Evolutionary conservation across 2,113 vertebrate genomes (phyloP).

Genomic region (Cardinalis cardinalis): DNA sequence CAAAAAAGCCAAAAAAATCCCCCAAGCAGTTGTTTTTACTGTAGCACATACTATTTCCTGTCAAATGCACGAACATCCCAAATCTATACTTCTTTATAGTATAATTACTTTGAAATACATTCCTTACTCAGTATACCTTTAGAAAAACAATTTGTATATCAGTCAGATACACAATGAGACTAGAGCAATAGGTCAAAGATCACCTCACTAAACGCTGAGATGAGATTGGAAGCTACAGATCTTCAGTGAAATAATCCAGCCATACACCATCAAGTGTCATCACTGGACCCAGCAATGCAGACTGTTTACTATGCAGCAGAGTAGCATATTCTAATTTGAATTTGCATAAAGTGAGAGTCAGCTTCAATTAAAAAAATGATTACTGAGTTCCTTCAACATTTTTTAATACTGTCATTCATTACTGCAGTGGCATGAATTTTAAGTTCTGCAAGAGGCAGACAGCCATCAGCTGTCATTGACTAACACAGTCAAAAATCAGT

Average conservation of each 20-base stretch:
- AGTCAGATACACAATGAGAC: neutral
- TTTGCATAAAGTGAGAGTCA: slow-evolving; percentile 25
- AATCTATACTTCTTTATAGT: neutral
- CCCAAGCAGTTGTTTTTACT: neutral
- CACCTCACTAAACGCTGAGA: neutral
- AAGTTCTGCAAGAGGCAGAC: neutral
- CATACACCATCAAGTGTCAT: rapidly evolving
- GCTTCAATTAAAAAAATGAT: slow-evolving; percentile 36
- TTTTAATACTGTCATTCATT: neutral
- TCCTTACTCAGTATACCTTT: neutral
- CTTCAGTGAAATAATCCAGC: neutral
- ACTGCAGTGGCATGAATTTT: neutral
- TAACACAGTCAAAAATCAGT: neutral
- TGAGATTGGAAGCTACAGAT: neutral
- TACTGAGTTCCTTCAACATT: neutral
- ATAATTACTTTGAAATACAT: neutral
- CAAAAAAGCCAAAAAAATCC: rapidly evolving
- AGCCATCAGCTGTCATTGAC: slow-evolving; percentile 19
- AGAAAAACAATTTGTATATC: neutral
- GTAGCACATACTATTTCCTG: neutral
- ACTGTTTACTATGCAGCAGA: neutral
- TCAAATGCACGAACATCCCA: neutral
- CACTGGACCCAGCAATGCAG: neutral
- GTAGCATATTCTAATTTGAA: neutral
- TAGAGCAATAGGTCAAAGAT: neutral